A percentile compares a stretch with the other conserved stretches of the same genome.
Evolutionary conservation across 2,797 vertebrate species (phyloP).

Genomic region (Calcarius lapponicus): DNA sequence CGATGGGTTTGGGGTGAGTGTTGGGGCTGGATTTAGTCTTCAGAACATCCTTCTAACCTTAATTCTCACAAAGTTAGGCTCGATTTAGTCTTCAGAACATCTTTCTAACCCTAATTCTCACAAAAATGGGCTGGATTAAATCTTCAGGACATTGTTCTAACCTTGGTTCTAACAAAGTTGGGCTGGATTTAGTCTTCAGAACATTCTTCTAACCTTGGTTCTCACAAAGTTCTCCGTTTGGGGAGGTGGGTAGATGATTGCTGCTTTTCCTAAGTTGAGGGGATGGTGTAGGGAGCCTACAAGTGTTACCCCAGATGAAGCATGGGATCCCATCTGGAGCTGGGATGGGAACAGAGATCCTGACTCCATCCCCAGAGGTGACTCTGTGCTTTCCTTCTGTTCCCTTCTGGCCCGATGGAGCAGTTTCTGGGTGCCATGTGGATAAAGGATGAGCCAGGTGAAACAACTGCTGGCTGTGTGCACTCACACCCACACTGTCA

Average conservation of each 20-base stretch:
- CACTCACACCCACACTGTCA: not conserved
- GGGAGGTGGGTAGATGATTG: not conserved
- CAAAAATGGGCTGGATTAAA: not conserved
- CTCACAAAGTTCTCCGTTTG: not conserved
- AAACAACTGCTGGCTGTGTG: not conserved
- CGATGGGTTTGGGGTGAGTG: not conserved
- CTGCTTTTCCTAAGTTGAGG: not conserved
- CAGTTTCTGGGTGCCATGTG: not conserved
- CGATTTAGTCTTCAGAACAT: not conserved
- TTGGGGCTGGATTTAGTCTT: not conserved
- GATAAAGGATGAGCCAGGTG: not conserved
- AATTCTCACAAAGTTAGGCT: not conserved
- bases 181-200: not conserved
- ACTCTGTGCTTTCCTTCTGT: not conserved
- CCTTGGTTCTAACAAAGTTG: not conserved
- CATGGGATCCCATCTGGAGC: not conserved
- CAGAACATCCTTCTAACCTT: not conserved
- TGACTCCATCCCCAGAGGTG: not conserved
- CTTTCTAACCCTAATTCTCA: not conserved
- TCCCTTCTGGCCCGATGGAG: not conserved
- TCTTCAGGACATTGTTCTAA: not conserved
- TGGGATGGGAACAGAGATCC: not conserved
- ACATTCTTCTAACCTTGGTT: not conserved
- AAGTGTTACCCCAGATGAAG: not conserved
- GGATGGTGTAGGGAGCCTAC: not conserved